Evolutionary conservation across 2,888 invertebrate species (phyloP), one percentile per base, ranked within the genome.

Genomic region (Eupithecia insigniata): DNA sequence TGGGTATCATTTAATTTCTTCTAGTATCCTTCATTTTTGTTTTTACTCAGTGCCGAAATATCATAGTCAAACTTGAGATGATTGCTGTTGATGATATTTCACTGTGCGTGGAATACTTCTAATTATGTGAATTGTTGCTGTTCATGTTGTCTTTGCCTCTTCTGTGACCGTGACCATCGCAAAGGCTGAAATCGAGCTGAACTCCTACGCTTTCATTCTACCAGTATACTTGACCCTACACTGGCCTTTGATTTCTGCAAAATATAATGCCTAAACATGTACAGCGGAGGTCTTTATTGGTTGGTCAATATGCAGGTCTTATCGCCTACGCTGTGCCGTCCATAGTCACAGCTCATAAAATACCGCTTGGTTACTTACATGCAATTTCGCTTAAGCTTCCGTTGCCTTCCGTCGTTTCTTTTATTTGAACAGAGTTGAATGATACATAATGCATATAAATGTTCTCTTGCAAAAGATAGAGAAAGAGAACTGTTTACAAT

Each of bases 321-420:
- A 85, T 86, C 91, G 87, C 91, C 92, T 88, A 91, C 92, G 86
- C 86, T 78, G 72, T 36, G 39, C 65, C 71, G 69, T 67, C 71
- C n/a, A 69, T 69, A 55, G 46, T n/a, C 66, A 26, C 64, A 73
- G 73, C 39, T 64, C 28, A 46, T 55, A 10, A 80, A 60, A 75
- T 16, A 34, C 22, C n/a, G 64, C 64, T 64, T 22, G 64, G 64
- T 26, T 39, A 34, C 64, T 32, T 6, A 34, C 8, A 28, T 36
- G 28, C 1, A 18, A n/a, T n/a, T n/a, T n/a, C n/a, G n/a, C 1
- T 32, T 8, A 30, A 28, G 26, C 18, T 30, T 18, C 60, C 30
- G 1, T 30, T 60, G 8, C 26, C 28, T 1, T 28, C 6, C 18
- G 18, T 30, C 2, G 4, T 30, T 30, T n/a, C 2, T 12, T 30